A percentile compares a stretch with the other conserved stretches of the same genome.
Evolutionary conservation across 2,888 invertebrate genomes (phyloP).

Genomic region (Fragum whitleyi): DNA sequence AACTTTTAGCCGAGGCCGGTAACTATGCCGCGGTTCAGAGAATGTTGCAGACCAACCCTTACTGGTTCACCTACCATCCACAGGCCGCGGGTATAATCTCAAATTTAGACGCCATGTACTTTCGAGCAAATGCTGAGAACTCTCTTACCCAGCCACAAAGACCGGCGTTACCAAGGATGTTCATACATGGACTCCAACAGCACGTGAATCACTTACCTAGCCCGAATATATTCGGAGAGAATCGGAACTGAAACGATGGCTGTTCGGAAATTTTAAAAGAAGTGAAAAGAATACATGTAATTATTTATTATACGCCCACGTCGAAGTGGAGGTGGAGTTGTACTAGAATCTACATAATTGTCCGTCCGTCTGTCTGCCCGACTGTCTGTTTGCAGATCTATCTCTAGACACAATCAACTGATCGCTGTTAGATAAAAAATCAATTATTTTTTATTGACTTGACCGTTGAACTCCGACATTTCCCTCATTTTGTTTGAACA

Average conservation of each 20-base stretch:
- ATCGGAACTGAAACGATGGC: slow-evolving; percentile 64
- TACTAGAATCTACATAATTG: too few relatives aligned
- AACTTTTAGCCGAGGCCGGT: slow-evolving; percentile 97
- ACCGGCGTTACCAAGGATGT: slow-evolving; percentile 82
- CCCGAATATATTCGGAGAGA: slow-evolving; percentile 73
- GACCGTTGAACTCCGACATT: too few relatives aligned
- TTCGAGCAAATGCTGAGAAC: slow-evolving; percentile 58
- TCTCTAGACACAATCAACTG: too few relatives aligned
- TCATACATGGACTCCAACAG: slow-evolving; percentile 80
- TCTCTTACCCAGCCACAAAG: slow-evolving; percentile 70
- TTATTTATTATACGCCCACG: too few relatives aligned
- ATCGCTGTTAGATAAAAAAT: too few relatives aligned
- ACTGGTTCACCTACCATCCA: slow-evolving; percentile 85
- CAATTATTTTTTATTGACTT: too few relatives aligned
- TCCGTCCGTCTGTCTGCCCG: too few relatives aligned
- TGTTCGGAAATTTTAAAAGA: background rate
- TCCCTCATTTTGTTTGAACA: too few relatives aligned
- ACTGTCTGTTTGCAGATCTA: too few relatives aligned
- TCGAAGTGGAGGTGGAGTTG: too few relatives aligned
- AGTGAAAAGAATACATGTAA: too few relatives aligned
- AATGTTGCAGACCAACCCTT: slow-evolving; percentile 87
- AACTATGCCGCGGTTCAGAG: slow-evolving; percentile 99
- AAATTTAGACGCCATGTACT: slow-evolving; percentile 81
- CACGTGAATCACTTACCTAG: slow-evolving; percentile 78
- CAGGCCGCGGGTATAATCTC: slow-evolving; percentile 79